Evolutionary conservation across 92 coral and sea anemone genomes (phyloP).

Genomic region (Plumapathes pennacea): DNA sequence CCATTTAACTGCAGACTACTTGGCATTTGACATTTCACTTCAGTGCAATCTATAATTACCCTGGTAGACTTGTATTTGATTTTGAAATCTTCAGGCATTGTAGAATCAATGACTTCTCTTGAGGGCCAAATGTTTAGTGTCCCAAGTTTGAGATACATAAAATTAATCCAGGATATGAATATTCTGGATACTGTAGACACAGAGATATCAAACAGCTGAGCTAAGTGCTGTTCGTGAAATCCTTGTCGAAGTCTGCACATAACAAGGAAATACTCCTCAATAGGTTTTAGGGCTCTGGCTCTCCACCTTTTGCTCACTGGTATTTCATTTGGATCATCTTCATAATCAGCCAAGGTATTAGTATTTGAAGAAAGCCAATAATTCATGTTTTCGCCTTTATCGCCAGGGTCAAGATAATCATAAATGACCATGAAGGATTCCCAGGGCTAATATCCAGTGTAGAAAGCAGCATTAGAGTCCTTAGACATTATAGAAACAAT

Average conservation of each 20-base stretch:
- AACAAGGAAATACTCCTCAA: constrained; percentile 45
- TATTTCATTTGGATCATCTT: constrained; percentile 1
- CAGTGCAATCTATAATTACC: constrained; percentile 50
- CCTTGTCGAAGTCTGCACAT: constrained; percentile 66
- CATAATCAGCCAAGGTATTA: constrained; percentile 1
- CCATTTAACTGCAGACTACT: constrained; percentile 51
- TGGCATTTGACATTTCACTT: constrained; percentile 58
- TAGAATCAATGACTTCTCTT: constrained; percentile 31
- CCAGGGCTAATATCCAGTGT: constrained; percentile 37
- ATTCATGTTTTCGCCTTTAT: constrained; percentile 7
- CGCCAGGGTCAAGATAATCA: constrained; percentile 16
- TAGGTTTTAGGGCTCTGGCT: constrained; percentile 18
- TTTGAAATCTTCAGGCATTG: constrained; percentile 58
- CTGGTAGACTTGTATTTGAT: constrained; percentile 30
- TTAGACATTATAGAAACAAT: neutral
- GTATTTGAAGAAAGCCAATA: constrained; percentile 22
- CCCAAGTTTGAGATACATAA: constrained; percentile 44
- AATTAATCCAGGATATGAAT: constrained; percentile 52
- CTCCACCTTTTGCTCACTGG: constrained; percentile 17
- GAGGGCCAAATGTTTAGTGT: constrained; percentile 46
- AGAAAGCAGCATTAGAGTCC: constrained; percentile 17
- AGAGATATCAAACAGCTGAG: constrained; percentile 43
- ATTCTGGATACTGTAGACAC: constrained; percentile 45
- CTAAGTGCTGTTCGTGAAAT: constrained; percentile 44
- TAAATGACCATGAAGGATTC: constrained; percentile 30